Evolutionary conservation across 2,888 invertebrate species (phyloP), one percentile per base, ranked within the genome.

Genomic region (Agrypnus murinus): DNA sequence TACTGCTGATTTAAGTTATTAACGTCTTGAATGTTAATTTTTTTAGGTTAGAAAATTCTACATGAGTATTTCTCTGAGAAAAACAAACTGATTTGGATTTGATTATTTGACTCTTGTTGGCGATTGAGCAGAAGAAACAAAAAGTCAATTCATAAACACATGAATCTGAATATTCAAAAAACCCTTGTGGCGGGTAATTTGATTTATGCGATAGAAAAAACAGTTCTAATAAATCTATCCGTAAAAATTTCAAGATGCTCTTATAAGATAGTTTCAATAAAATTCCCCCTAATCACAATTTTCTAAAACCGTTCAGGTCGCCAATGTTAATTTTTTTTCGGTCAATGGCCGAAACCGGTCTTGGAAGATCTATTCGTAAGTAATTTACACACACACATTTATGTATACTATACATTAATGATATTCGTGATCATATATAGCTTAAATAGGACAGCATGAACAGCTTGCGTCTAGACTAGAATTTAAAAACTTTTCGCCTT

Each of bases 261-360:
- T 10, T 17, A 10, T 48, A 14, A 12, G 25, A 48, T 25, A 48
- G 48, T 48, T 48, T 17, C 48, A 40, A n/a, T n/a, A 40, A 40
- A 40, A 40, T 48, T 25, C 9, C 48, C 9, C 48, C 9, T 15
- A 25, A 48, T 48, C 19, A n/a, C 48, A 3, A 48, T 48, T 48
- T 48, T 48, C 25, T 15, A 12, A 53, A 34, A 53, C 53, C 53
- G 53, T 53, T 53, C 25, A 34, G 53, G 32, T 53, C 53, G 53
- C 53, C 53, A 32, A 34, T 53, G 53, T 14, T 32, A 34, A 53
- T 53, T 53, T 53, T 25, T 48, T 50, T 14, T 25, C 53, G 53
- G 53, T 53, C 53, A 53, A 53, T 53, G 53, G 53, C 53, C 53
- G 53, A 53, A 53, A 53, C 53, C 53, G 53, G 53, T 53, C 53